Conservation (phyloP, 1,140 invertebrate species). For the Pentalonia nigronervosa region DNA sequence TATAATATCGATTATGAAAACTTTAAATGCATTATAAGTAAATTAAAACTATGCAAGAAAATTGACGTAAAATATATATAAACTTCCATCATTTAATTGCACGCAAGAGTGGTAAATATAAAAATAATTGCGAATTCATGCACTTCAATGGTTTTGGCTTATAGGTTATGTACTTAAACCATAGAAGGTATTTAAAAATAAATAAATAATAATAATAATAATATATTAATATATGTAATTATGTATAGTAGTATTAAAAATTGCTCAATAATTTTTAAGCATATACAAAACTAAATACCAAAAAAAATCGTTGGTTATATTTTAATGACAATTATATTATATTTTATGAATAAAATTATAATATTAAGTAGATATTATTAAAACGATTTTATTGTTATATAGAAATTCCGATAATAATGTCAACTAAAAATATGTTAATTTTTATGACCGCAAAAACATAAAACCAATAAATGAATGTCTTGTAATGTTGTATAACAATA, state of each 20-base stretch:
- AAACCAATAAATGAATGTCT: background rate
- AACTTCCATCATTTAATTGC: constrained; percentile 8
- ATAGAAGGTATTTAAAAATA: background rate
- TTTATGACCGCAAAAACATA: background rate
- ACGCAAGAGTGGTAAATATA: background rate
- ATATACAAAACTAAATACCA: background rate
- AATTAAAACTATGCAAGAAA: constrained; percentile 15
- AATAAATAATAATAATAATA: background rate
- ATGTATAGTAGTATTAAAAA: background rate
- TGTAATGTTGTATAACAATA: background rate
- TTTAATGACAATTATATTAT: background rate
- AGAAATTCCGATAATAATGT: background rate
- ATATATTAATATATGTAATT: background rate
- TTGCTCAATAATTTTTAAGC: background rate
- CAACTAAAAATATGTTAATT: background rate
- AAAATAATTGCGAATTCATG: background rate
- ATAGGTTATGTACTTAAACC: background rate
- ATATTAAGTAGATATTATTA: background rate
- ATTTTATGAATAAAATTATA: background rate
- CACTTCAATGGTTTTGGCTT: background rate
- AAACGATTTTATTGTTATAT: background rate
- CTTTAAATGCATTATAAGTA: background rate
- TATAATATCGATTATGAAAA: background rate
- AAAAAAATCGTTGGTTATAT: background rate
- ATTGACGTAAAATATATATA: background rate